Base-by-base conservation (phyloP, 2,888 invertebrate genomes). In the Drosophila rellima region DNA sequence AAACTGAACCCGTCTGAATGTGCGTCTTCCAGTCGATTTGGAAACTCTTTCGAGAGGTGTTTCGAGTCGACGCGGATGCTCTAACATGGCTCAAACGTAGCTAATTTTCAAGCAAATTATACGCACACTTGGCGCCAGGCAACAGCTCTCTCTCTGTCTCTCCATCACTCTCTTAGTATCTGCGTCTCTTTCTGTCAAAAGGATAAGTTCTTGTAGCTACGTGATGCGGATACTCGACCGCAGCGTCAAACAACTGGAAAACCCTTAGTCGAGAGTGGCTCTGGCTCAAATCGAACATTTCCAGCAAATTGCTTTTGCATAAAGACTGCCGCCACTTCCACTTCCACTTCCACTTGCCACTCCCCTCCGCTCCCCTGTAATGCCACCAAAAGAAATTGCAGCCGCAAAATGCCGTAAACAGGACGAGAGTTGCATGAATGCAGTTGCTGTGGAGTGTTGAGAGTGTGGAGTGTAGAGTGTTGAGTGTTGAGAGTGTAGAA, bases 291-390 rank as follows among this genome's bases (percentile, higher is more conserved):
- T 90, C 91, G 90, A 90, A 86, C 88, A 82, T 90, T 90, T 90
- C 90, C 91, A 89, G 87, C 83, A 91, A 90, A 91, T 89, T 89
- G 88, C 90, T 78, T 89, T 87, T 84, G 81, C 89, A 90, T 89
- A 91, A 91, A 91, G 89, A 80, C 82, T 62, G 71, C 57, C 75
- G 69, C 71, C 60, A 73, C 77, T 80, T 76, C 74, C 73, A 63
- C 63, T 61, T 61, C 31, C 69, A 64, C 54, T 8, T 13, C 20
- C 15, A n/a, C n/a, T n/a, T 61, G 63, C 31, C 69, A 64, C 54
- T 8, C 15, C 20, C 15, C 31, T 5, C 17, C 10, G n/a, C 23
- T 15, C 11, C 11, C 5, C 11, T 8, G 8, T 8, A 8, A 5
- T 6, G 13, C 37, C 40, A 13, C 18, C 59, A 35, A 65, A 56